Evolutionary conservation across 2,797 vertebrate species (phyloP).

Genomic region (Onychomys torridus): DNA sequence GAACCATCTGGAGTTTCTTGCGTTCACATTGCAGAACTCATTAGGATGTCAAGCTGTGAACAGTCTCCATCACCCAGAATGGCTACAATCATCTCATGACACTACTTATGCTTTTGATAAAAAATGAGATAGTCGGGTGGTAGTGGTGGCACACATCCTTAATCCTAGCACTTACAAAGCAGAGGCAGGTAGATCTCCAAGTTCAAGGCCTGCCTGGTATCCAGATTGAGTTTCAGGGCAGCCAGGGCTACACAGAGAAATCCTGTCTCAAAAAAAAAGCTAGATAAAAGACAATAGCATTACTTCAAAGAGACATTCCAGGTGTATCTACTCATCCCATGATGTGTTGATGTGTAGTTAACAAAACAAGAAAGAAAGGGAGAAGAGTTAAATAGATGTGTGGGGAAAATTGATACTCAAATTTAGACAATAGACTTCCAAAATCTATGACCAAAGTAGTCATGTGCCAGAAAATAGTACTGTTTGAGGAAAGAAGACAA

Average conservation of each 20-base stretch:
- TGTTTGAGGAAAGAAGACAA: neutral
- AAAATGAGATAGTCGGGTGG: neutral
- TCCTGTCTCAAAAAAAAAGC: neutral
- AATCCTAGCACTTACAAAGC: neutral
- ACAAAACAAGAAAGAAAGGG: neutral
- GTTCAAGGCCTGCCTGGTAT: neutral
- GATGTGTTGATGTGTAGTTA: slow-evolving; percentile 12
- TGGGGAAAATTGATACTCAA: neutral
- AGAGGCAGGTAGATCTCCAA: neutral
- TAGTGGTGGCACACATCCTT: neutral
- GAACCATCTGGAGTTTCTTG: neutral
- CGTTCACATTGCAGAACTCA: neutral
- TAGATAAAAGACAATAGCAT: neutral
- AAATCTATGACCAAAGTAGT: slow-evolving; percentile 15
- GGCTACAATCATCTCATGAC: neutral
- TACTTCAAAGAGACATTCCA: slow-evolving; percentile 18
- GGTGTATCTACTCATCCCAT: neutral
- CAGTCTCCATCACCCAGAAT: neutral
- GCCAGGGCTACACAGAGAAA: neutral
- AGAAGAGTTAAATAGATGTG: neutral
- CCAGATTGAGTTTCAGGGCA: neutral
- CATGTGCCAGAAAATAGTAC: neutral
- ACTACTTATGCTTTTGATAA: neutral
- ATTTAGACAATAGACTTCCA: neutral
- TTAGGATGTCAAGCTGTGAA: neutral